A percentile compares a stretch with the other conserved stretches of the same genome.
Evolutionary conservation across 1,140 invertebrate genomes (phyloP).

Genomic region (Philotrypesis tridentata): DNA sequence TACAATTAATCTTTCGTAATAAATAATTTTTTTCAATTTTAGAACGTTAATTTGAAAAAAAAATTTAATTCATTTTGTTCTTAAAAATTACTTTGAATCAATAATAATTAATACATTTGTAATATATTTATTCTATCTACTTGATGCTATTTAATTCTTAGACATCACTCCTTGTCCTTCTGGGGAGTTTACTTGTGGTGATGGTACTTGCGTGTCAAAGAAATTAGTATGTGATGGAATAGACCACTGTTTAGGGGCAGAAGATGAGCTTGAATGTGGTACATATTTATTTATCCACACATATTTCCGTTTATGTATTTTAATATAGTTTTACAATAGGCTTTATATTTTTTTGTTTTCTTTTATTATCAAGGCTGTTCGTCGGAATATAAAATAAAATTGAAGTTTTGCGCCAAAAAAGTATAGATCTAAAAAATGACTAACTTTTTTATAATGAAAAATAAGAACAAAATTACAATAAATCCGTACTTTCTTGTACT

Average conservation of each 20-base stretch:
- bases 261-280: constrained; percentile 82
- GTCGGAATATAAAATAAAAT: too few relatives aligned
- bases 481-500: too few relatives aligned
- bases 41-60: too few relatives aligned
- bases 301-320: background rate
- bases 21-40: constrained; percentile 51
- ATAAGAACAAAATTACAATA: too few relatives aligned
- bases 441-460: too few relatives aligned
- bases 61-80: background rate
- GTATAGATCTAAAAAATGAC: too few relatives aligned
- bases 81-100: too few relatives aligned
- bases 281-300: constrained; percentile 54
- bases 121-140: background rate
- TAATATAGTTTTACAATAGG: too few relatives aligned
- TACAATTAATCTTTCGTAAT: background rate
- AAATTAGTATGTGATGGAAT: constrained; percentile 82
- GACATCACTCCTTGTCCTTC: constrained; percentile 74
- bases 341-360: too few relatives aligned
- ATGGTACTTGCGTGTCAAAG: constrained; percentile 81
- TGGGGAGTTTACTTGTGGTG: constrained; percentile 78
- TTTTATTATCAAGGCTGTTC: too few relatives aligned
- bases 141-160: constrained; percentile 56
- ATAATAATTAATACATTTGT: too few relatives aligned
- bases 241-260: constrained; percentile 82
- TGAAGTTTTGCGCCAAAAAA: too few relatives aligned